phyloP scores from a whole-genome alignment of 2,113 vertebrate species.

The Calidris pugnax region DNA sequence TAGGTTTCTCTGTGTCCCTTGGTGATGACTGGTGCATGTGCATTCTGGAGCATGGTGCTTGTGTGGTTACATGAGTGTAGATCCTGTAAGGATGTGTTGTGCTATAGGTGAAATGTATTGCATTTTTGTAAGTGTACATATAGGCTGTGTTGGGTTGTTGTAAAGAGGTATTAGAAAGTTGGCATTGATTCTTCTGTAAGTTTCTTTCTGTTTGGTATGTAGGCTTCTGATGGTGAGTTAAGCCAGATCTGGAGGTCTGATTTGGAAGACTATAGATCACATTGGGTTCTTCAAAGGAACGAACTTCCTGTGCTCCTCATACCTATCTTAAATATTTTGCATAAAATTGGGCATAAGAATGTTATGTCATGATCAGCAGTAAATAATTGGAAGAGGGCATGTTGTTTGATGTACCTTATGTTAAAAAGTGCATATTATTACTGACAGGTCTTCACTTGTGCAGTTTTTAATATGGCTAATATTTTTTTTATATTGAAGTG shows the following conservation, averaged over 20 bases:
- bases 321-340: neutral
- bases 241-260: neutral
- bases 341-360: neutral
- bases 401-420: neutral
- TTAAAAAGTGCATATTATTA: neutral
- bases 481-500: neutral
- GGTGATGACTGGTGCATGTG: neutral
- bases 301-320: neutral
- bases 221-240: neutral
- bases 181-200: neutral
- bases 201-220: neutral
- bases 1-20: neutral
- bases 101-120: fast-evolving
- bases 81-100: neutral
- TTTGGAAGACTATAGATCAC: neutral
- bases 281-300: neutral
- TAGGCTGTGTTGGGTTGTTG: neutral
- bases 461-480: neutral
- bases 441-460: neutral
- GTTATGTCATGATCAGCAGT: neutral
- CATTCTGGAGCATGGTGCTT: neutral
- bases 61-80: neutral
- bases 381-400: neutral
- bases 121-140: neutral
- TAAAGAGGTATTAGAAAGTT: neutral